Conservation (phyloP, 2,113 vertebrate species). For the Sclerurus mexicanus region DNA sequence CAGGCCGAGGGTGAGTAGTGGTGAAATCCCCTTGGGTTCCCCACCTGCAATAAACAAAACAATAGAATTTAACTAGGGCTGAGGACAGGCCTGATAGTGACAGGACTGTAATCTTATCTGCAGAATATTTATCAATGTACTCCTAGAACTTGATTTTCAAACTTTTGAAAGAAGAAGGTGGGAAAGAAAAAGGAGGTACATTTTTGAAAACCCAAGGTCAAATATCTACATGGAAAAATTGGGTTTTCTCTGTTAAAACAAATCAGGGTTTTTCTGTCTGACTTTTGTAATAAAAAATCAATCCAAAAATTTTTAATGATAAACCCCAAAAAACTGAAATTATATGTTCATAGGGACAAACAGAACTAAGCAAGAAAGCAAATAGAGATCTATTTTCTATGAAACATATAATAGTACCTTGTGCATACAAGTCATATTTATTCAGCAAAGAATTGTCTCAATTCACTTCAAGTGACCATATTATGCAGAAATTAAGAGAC, state of each 20-base stretch:
- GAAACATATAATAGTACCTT: background rate
- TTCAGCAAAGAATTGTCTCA: background rate
- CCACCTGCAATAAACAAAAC: slow-evolving; percentile 84
- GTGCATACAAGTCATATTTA: background rate
- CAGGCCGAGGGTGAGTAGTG: slow-evolving; percentile 90
- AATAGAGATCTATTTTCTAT: background rate
- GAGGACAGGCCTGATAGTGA: background rate
- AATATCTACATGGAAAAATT: background rate
- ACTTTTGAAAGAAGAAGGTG: rapidly evolving
- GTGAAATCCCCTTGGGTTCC: slow-evolving; percentile 98
- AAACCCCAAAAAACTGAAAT: background rate
- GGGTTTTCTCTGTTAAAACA: background rate
- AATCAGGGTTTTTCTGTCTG: background rate
- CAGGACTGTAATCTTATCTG: background rate
- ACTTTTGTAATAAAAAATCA: slow-evolving; percentile 7
- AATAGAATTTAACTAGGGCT: background rate
- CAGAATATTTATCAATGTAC: background rate
- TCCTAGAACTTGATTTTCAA: background rate
- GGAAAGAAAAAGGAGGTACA: background rate
- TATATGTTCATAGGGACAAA: background rate
- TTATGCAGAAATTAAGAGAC: background rate
- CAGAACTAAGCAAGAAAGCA: background rate
- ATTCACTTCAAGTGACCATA: background rate
- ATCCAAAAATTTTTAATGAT: background rate
- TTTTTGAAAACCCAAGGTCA: background rate